Conservation (phyloP, 2,113 vertebrate species). For the Solea senegalensis region DNA sequence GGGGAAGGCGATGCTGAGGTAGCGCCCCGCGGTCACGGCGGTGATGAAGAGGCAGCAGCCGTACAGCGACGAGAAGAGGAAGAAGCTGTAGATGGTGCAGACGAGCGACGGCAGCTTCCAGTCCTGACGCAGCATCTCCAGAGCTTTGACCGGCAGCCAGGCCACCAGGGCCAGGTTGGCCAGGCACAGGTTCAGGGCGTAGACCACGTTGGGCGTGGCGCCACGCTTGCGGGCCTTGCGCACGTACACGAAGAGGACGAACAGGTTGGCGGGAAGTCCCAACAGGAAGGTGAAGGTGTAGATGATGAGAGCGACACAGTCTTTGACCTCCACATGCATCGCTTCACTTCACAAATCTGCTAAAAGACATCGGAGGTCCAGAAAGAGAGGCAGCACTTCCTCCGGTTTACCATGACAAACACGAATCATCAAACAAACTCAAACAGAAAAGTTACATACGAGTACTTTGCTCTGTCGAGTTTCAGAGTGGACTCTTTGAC, state of each 20-base stretch:
- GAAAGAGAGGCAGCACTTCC: not conserved
- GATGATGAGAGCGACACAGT: constrained; percentile 65
- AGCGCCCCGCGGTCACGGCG: constrained; percentile 80
- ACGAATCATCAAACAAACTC: not conserved
- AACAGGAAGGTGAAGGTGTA: constrained; percentile 82
- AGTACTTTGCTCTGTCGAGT: not conserved
- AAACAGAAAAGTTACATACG: not conserved
- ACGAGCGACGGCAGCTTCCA: constrained; percentile 75
- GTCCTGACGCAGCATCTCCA: constrained; percentile 68
- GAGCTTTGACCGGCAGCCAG: constrained; percentile 81
- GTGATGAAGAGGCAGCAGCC: constrained; percentile 83
- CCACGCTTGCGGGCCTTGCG: constrained; percentile 79
- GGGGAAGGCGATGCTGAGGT: constrained; percentile 84
- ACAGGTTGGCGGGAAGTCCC: constrained; percentile 82
- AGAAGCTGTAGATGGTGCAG: constrained; percentile 82
- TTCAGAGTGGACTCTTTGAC: not conserved
- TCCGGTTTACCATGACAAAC: constrained; percentile 11
- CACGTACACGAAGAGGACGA: constrained; percentile 79
- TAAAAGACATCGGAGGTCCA: not conserved
- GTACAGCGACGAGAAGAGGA: constrained; percentile 82
- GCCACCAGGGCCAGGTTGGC: constrained; percentile 81
- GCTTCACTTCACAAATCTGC: constrained; percentile 1
- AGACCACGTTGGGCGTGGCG: constrained; percentile 83
- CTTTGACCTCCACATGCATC: constrained; percentile 37
- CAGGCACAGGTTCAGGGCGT: constrained; percentile 83